Base-by-base conservation (phyloP, 2,797 vertebrate species). In the Aulostomus chinensis region DNA sequence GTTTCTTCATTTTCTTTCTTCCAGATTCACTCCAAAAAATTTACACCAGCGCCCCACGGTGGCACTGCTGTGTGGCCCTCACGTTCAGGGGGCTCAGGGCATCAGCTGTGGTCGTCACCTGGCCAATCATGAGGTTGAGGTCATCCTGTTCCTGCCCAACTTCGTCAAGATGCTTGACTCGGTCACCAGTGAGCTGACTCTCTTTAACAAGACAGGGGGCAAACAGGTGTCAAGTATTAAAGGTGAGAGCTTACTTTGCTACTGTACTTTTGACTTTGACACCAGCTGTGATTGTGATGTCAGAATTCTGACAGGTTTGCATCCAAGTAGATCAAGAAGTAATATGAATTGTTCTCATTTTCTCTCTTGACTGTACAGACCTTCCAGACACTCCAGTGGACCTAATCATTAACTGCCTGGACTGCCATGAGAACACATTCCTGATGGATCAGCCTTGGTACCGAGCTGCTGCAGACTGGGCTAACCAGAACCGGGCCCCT, bases 151-250 rank as follows among this genome's bases (percentile, higher is more conserved):
- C 72, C 91, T 99, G 21, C 97, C 97, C 36, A 98, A 98, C 73
- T 98, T 98, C 40, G 95, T 98, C 54, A 99, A 98, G 89, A 97
- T 97, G 96, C 91, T 98, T 9, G 97, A 98, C 59, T 91, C 94
- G 0, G 93, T 99, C 71, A 95, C 95, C 77, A 94, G 92, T 0
- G 97, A 99, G 70, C 79, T 99, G 20, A 92, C 89, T 8, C 94
- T 99, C 7, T 98, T 98, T 62, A 89, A 88, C 84, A 98, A 94
- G 85, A 99, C 96, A 0, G 90, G 93, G 10, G 93, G 95, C 24
- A 96, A 95, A 73, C 94, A 96, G 58, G 95, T 99, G 71, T 96
- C 95, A 67, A 96, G 87, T 14, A 93, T 98, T 73, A 98, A 92
- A 96, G 96, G 96, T 98, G 41, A 10, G 70, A 7, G 13, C 29